A percentile compares a stretch with the other conserved stretches of the same genome.
phyloP scores from a whole-genome alignment of 2,888 invertebrate species.

The Ophion slaviceki region DNA sequence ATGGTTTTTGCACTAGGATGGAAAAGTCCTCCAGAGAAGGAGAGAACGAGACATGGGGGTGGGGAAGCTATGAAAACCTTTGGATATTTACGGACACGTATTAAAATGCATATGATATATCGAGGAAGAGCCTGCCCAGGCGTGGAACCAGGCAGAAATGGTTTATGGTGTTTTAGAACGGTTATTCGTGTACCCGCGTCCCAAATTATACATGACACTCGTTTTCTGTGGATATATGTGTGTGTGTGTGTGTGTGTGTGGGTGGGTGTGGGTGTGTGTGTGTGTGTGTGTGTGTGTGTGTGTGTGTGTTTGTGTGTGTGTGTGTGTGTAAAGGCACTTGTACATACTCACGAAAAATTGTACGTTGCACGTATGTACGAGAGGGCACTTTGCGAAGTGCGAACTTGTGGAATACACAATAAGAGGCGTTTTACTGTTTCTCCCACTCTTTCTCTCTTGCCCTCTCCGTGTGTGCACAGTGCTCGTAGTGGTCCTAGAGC shows the following conservation, averaged over 20 bases:
- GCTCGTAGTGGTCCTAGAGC: not conserved
- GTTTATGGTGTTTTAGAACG: constrained; percentile 66
- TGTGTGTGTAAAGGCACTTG: constrained; percentile 5
- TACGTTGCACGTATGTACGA: constrained; percentile 28
- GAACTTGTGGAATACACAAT: constrained; percentile 43
- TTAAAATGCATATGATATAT: constrained; percentile 43
- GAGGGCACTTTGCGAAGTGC: constrained; percentile 16
- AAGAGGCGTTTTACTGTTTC: constrained; percentile 45
- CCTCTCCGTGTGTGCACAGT: not conserved
- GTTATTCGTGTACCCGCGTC: constrained; percentile 54
- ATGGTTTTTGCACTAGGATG: not conserved
- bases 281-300: not conserved
- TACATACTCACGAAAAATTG: constrained; percentile 47
- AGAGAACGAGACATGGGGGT: not conserved
- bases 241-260: constrained; percentile 1
- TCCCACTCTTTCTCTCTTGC: not conserved
- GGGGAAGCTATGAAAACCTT: constrained; percentile 1
- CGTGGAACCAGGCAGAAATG: constrained; percentile 58
- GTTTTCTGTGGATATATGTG: constrained; percentile 31
- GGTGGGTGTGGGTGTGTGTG: not conserved
- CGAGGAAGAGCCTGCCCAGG: constrained; percentile 46
- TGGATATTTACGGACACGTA: constrained; percentile 12
- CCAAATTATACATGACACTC: constrained; percentile 64
- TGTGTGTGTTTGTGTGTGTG: not conserved
- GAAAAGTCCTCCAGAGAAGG: not conserved